Conservation (phyloP, 2,113 vertebrate genomes). For the Percopsis transmontana region DNA sequence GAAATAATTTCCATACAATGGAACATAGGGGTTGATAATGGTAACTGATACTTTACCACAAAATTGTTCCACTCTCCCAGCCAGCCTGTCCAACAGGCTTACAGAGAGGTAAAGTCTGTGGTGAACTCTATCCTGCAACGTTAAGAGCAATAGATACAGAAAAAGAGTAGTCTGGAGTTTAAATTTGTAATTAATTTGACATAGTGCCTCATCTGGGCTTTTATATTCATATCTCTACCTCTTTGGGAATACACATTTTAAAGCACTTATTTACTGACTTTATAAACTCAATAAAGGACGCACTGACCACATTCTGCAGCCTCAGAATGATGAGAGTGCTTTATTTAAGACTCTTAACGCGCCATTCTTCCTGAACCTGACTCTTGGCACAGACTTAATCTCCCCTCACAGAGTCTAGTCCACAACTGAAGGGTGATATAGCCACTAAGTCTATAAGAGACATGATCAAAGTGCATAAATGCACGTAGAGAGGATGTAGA, state of each 20-base stretch:
- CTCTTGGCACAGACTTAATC: slow-evolving; percentile 55
- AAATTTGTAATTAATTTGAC: not conserved
- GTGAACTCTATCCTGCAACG: slow-evolving; percentile 55
- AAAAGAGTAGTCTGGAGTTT: not conserved
- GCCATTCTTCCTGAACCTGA: slow-evolving; percentile 41
- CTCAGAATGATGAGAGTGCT: not conserved
- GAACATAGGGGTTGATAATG: not conserved
- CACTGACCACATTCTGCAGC: not conserved
- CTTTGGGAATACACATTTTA: not conserved
- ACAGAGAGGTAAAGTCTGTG: slow-evolving; percentile 56
- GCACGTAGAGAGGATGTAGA: slow-evolving; percentile 36
- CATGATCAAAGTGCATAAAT: slow-evolving; percentile 6
- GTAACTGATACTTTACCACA: slow-evolving; percentile 56
- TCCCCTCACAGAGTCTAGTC: slow-evolving; percentile 42
- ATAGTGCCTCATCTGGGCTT: not conserved
- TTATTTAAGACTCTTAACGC: slow-evolving; percentile 13
- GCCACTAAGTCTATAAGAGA: slow-evolving; percentile 21
- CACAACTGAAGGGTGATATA: slow-evolving; percentile 17
- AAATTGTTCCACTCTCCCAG: slow-evolving; percentile 35
- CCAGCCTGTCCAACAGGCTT: slow-evolving; percentile 32
- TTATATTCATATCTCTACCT: not conserved
- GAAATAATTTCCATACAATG: slow-evolving; percentile 16
- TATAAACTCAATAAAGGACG: too few species aligned
- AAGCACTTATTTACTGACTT: not conserved
- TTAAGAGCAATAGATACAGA: slow-evolving; percentile 49